A percentile compares a stretch with the other conserved stretches of the same genome.
These are phyloP conservation scores for Altica lythri DNA, from an alignment of 2,888 invertebrate species.

Conservation along the genomic window DNA sequence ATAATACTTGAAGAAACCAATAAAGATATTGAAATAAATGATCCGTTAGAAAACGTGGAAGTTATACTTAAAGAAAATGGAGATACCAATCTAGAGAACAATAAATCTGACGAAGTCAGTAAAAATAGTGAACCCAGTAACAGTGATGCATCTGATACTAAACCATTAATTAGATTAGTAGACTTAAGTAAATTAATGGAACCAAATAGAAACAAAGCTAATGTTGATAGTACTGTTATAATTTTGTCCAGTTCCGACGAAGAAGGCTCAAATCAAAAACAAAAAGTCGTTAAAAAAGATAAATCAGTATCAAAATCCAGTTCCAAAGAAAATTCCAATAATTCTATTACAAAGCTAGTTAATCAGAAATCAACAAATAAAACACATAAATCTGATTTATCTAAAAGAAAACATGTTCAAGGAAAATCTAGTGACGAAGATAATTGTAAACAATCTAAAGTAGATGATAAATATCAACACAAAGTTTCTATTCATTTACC, in stretches of 20 bases:
- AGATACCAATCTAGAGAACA: background rate
- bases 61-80: background rate
- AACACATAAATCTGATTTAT: slow-evolving; percentile 8
- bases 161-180: slow-evolving; percentile 48
- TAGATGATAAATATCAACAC: slow-evolving; percentile 39
- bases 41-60: background rate
- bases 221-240: slow-evolving; percentile 47
- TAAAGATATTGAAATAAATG: background rate
- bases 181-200: slow-evolving; percentile 53
- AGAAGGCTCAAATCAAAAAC: slow-evolving; percentile 21
- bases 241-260: slow-evolving; percentile 51
- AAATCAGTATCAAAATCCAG: slow-evolving; percentile 3
- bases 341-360: slow-evolving; percentile 5
- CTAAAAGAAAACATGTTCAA: slow-evolving; percentile 25
- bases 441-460: background rate
- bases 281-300: background rate
- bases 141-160: background rate
- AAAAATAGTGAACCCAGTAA: background rate
- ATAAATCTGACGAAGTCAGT: background rate
- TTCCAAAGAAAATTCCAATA: slow-evolving; percentile 9
- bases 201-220: slow-evolving; percentile 41
- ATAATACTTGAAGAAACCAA: background rate
- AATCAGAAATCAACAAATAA: slow-evolving; percentile 5
- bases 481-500: slow-evolving; percentile 46
- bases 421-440: slow-evolving; percentile 32